A percentile compares a stretch with the other conserved stretches of the same genome.
phyloP scores from a whole-genome alignment of 2,797 vertebrate genomes.

The Helostoma temminkii region DNA sequence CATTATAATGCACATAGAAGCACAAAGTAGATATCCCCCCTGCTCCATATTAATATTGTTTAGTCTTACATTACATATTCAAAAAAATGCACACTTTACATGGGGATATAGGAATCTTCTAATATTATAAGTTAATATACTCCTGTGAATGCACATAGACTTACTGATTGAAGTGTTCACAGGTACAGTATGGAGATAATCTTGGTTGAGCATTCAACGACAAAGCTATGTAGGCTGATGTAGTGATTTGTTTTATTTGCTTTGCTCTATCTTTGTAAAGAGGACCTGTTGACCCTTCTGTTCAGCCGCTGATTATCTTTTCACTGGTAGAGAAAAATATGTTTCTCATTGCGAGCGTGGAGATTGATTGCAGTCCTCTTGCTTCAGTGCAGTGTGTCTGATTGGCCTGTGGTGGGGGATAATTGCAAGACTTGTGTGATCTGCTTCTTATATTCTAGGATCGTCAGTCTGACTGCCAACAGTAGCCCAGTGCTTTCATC shows the following conservation, averaged over 20 bases:
- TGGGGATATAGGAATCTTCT: neutral
- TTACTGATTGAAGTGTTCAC: constrained; percentile 27
- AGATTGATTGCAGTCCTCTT: constrained; percentile 75
- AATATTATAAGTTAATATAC: neutral
- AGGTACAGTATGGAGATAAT: constrained; percentile 66
- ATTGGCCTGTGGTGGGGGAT: constrained; percentile 70
- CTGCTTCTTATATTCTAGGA: constrained; percentile 34
- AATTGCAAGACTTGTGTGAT: constrained; percentile 71
- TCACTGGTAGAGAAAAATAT: constrained; percentile 73
- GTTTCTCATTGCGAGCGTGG: constrained; percentile 77
- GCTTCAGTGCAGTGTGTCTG: constrained; percentile 59
- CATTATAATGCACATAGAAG: neutral
- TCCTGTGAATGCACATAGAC: neutral
- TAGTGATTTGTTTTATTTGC: constrained; percentile 67
- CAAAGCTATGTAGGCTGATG: constrained; percentile 47
- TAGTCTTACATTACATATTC: constrained; percentile 5
- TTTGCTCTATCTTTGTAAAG: constrained; percentile 43
- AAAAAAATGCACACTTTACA: constrained; percentile 21
- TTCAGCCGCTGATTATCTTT: constrained; percentile 78
- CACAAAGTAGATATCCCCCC: neutral
- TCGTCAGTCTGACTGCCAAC: constrained; percentile 51
- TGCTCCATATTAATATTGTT: neutral
- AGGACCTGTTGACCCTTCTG: constrained; percentile 74
- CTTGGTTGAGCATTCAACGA: constrained; percentile 56
- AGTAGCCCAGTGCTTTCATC: constrained; percentile 43